Base-by-base conservation (phyloP, 2,888 invertebrate species). In the Endotricha flammealis region DNA sequence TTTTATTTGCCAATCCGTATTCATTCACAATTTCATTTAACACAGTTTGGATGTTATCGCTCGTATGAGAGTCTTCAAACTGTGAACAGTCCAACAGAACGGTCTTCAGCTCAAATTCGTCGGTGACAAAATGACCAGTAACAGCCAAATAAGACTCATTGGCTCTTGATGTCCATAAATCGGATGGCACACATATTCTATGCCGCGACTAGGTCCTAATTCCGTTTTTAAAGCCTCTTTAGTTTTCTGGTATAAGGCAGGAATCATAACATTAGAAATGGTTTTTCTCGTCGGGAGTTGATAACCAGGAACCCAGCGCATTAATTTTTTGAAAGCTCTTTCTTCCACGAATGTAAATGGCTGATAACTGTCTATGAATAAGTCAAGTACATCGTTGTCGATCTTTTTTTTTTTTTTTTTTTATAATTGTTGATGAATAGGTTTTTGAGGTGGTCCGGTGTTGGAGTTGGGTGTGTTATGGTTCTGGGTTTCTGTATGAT, bases 161-260 rank as follows among this genome's bases (percentile, higher is more conserved):
- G 1, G 24, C 37, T 7, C 43, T 28, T 2, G 53, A 54, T 5
- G 52, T 50, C 51, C 56, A 56, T 11, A 44, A 36, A 29, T 57
- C 53, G 0, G 39, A 4, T 53, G 12, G 20, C 46, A 47, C 9
- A 56, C 16, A 23, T 8, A 4, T 9, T 30, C 14, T 16, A 16
- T 4, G 7, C n/a, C 7, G 7, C 20, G n/a, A 3, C 2, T 7
- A 4, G 20, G 23, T 1, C 12, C 22, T n/a, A 28, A n/a, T 14
- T 12, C 13, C 1, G n/a, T 29, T 35, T 28, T 35, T 2, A 29
- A 22, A 1, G 7, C 22, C 8, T 17, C 32, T 11, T 29, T 29
- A 2, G 23, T 14, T 24, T 8, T 29, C 3, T 24, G n/a, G n/a
- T 29, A 38, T n/a, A 29, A 13, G 7, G 22, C 11, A 0, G 38